Conservation (phyloP, 2,797 vertebrate species). For the Poeciliopsis paucimaculata region DNA sequence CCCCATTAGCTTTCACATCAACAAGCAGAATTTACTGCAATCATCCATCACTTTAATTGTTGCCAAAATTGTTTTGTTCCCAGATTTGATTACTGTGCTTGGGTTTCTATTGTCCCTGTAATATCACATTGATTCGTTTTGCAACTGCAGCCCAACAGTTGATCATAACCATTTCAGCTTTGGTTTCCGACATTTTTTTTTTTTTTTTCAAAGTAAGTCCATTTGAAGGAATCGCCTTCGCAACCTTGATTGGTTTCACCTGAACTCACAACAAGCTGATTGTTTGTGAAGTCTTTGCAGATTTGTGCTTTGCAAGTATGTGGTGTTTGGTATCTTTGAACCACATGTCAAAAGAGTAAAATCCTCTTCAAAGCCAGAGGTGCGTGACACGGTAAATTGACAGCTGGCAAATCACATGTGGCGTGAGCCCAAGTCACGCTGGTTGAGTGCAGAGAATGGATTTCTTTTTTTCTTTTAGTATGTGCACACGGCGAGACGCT, state of each 20-base stretch:
- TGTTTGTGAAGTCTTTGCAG: too few relatives aligned
- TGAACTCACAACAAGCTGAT: not conserved
- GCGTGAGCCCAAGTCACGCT: not conserved
- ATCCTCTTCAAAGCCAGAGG: not conserved
- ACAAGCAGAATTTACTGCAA: not conserved
- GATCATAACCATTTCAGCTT: not conserved
- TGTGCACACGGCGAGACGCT: not conserved
- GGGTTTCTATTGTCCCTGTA: not conserved
- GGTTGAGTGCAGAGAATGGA: not conserved
- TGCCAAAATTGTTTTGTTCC: not conserved
- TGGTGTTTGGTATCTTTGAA: not conserved
- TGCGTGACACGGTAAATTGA: not conserved
- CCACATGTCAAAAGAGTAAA: not conserved
- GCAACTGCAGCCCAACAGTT: not conserved
- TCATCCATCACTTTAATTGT: not conserved
- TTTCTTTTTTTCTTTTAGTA: not conserved
- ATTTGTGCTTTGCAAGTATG: not conserved
- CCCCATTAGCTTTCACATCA: not conserved
- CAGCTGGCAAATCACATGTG: slow-evolving; percentile 5
- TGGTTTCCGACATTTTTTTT: not conserved
- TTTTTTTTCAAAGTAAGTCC: not conserved
- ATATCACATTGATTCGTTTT: not conserved
- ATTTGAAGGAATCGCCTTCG: not conserved
- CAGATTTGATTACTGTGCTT: not conserved
- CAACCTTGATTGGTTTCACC: not conserved